These are phyloP conservation scores for Coleophora deauratella DNA, from an alignment of 2,888 invertebrate genomes.

Conservation along the genomic window DNA sequence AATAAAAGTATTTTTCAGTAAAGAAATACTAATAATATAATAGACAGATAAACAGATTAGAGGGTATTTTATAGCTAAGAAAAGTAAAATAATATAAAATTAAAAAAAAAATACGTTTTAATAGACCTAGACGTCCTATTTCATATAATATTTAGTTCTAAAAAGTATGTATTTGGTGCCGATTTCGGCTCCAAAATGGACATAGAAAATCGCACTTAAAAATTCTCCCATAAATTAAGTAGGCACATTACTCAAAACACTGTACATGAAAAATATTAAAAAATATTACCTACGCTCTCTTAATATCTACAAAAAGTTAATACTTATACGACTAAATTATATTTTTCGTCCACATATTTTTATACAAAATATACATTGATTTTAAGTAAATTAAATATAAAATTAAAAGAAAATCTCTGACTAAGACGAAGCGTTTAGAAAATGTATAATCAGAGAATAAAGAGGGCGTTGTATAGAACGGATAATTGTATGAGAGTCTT, in stretches of 20 bases:
- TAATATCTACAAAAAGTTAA: constrained; percentile 3
- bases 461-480: too few relatives aligned
- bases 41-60: too few relatives aligned
- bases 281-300: constrained; percentile 4
- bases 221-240: constrained; percentile 26
- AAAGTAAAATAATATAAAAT: too few relatives aligned
- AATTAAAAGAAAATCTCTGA: not conserved
- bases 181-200: not conserved
- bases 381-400: not conserved
- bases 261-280: constrained; percentile 15
- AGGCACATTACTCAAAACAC: constrained; percentile 20
- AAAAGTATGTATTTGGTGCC: not conserved
- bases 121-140: too few relatives aligned
- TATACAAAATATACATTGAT: constrained; percentile 22
- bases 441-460: too few relatives aligned
- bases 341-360: constrained; percentile 10
- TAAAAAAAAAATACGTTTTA: too few relatives aligned
- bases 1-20: too few relatives aligned
- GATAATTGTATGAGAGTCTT: too few relatives aligned
- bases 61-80: too few relatives aligned
- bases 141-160: too few relatives aligned
- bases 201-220: constrained; percentile 1
- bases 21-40: too few relatives aligned
- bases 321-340: not conserved
- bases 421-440: not conserved